Base-by-base conservation (phyloP, 2,797 vertebrate genomes). In the Sebastes cheni region DNA sequence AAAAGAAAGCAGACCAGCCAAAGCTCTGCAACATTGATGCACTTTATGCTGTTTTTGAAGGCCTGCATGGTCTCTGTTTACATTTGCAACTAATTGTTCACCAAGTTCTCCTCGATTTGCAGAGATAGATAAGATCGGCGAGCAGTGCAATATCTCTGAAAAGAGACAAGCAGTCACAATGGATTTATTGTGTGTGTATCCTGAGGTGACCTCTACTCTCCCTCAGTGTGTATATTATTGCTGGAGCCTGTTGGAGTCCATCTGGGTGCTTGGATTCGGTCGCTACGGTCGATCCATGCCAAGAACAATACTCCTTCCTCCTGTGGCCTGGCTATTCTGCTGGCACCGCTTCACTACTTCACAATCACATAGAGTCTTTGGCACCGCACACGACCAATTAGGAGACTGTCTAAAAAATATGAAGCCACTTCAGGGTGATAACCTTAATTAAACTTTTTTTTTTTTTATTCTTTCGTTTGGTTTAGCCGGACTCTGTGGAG, bases 291-390 rank as follows among this genome's bases (percentile, higher is more conserved):
- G 1, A 61, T 87, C 79, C 64, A 64, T 80, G 93, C 94, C 94
- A 94, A 94, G 88, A 93, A 93, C 88, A 94, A 92, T 91, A 92
- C 82, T 92, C 81, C 82, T 88, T 91, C 89, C 85, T 88, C 89
- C 83, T 60, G 87, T 83, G 86, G 88, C 86, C 85, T 86, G 90
- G 86, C 85, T 82, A 67, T 85, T 89, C 76, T 81, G 67, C 79
- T 92, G 91, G 90, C 91, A 90, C 52, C 14, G 46, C 79, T 69
- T 86, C 77, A 70, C 85, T 46, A 77, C 85, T 84, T 88, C 86
- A 83, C 84, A 90, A 84, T 88, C 89, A 81, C 79, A 79, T 72
- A 50, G 59, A 79, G 67, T 75, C 75, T 84, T 50, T 91, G 88
- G 92, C 87, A 78, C 55, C 0, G 2, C 59, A 72, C 55, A 61